Percentiles rank a stretch among this genome's conserved stretches.
Conservation (phyloP, 2,797 vertebrate species). For the Lepus townsendii region DNA sequence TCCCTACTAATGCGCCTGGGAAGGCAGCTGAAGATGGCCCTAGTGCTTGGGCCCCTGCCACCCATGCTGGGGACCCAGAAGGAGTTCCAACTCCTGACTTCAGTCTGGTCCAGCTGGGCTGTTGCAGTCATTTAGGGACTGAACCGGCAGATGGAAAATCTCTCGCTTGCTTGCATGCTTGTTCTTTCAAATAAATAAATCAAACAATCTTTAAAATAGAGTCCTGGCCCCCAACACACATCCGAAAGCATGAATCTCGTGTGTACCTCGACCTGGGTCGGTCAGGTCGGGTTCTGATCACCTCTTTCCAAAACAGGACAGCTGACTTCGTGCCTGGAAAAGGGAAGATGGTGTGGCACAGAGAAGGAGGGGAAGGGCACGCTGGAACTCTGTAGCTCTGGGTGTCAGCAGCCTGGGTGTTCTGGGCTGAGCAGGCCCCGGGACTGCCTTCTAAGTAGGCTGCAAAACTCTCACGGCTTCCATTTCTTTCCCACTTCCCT, state of each 20-base stretch:
- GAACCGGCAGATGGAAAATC: too few relatives aligned
- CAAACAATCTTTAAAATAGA: too few relatives aligned
- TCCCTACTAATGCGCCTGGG: too few relatives aligned
- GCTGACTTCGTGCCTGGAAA: not conserved
- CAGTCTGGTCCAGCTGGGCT: too few relatives aligned
- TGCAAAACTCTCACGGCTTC: conserved; percentile 51
- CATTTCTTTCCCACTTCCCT: conserved; percentile 64
- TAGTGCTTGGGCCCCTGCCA: too few relatives aligned
- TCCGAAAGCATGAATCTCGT: not conserved
- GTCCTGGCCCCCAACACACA: not conserved
- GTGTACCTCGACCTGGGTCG: not conserved
- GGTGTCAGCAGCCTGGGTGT: not conserved
- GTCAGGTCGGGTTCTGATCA: accelerated
- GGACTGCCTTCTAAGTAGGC: conserved; percentile 50
- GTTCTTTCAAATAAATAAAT: too few relatives aligned
- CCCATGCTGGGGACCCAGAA: too few relatives aligned
- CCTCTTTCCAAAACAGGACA: not conserved
- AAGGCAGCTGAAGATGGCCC: too few relatives aligned
- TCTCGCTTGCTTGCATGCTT: too few relatives aligned
- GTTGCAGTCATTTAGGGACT: too few relatives aligned
- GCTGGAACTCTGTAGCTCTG: accelerated
- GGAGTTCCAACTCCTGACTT: too few relatives aligned
- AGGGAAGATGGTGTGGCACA: not conserved
- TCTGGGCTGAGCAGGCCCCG: not conserved
- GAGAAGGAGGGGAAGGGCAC: not conserved